These are phyloP conservation scores for Pachycephus smyrnensis DNA, from an alignment of 2,888 invertebrate genomes.

Conservation along the genomic window DNA sequence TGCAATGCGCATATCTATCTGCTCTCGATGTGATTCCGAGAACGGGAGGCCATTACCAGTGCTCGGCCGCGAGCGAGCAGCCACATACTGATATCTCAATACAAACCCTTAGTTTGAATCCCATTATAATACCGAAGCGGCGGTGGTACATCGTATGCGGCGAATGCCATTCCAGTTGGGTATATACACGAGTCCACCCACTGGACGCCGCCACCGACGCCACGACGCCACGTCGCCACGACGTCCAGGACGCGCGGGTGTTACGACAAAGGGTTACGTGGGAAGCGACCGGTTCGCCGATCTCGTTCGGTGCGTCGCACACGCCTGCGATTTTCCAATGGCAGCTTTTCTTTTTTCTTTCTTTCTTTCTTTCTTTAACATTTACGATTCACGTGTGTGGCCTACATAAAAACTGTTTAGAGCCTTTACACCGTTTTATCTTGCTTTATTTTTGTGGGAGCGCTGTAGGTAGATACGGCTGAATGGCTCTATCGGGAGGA, in stretches of 20 bases:
- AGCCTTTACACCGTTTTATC: too few relatives aligned
- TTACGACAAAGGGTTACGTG: slow-evolving; percentile 3
- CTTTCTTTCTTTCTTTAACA: not conserved
- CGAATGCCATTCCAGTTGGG: slow-evolving; percentile 5
- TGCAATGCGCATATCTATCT: slow-evolving; percentile 49
- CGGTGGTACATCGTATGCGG: not conserved
- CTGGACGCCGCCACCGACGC: not conserved
- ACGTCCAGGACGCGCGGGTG: not conserved
- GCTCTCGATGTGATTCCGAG: slow-evolving; percentile 58
- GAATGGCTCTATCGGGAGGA: too few relatives aligned
- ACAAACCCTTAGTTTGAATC: slow-evolving; percentile 65
- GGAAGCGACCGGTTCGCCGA: slow-evolving; percentile 20
- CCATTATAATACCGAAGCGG: slow-evolving; percentile 58
- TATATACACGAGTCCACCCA: slow-evolving; percentile 3
- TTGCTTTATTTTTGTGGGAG: too few relatives aligned
- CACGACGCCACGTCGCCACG: too few relatives aligned
- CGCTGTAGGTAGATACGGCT: too few relatives aligned
- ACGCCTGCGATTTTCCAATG: not conserved
- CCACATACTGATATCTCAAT: slow-evolving; percentile 67
- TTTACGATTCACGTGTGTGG: slow-evolving; percentile 1
- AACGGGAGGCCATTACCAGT: slow-evolving; percentile 64
- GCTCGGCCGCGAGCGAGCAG: slow-evolving; percentile 33
- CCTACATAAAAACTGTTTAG: too few relatives aligned
- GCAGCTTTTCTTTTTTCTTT: not conserved
- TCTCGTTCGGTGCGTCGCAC: slow-evolving; percentile 34